phyloP scores from a whole-genome alignment of 2,888 invertebrate genomes.

The Scaptomyza caliginosa region DNA sequence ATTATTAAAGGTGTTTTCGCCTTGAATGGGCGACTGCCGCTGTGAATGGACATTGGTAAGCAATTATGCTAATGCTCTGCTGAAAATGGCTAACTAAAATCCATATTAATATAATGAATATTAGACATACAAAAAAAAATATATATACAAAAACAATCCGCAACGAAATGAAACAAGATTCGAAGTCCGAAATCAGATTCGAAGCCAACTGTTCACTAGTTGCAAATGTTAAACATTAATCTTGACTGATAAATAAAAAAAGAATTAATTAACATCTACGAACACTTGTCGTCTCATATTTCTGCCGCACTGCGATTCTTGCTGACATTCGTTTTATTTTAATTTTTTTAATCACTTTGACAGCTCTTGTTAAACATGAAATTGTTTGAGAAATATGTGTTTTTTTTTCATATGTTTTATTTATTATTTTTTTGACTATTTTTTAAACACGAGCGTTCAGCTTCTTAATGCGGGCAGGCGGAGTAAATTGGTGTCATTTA shows the following conservation, averaged over 20 bases:
- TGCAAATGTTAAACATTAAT: conserved; percentile 75
- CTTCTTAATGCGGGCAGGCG: conserved; percentile 43
- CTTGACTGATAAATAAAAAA: conserved; percentile 77
- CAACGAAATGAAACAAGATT: conserved; percentile 35
- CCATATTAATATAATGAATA: conserved; percentile 72
- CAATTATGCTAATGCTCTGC: conserved; percentile 75
- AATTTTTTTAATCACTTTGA: conserved; percentile 60
- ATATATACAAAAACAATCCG: background rate
- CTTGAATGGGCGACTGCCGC: conserved; percentile 56
- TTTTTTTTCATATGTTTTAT: conserved; percentile 18
- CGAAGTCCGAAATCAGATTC: conserved; percentile 47
- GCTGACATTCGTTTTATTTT: conserved; percentile 46
- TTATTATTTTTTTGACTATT: conserved; percentile 9
- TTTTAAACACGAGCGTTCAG: conserved; percentile 42
- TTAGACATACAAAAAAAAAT: conserved; percentile 1
- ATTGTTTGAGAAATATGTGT: conserved; percentile 37
- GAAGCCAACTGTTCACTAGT: conserved; percentile 55
- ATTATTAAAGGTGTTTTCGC: conserved; percentile 74
- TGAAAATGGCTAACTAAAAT: conserved; percentile 70
- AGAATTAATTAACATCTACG: conserved; percentile 72
- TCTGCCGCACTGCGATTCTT: conserved; percentile 39
- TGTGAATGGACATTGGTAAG: conserved; percentile 60
- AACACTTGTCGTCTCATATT: conserved; percentile 59
- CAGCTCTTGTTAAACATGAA: conserved; percentile 45
- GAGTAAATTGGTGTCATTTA: conserved; percentile 26